Conservation (phyloP, 2,888 invertebrate genomes). For the Serripes groenlandicus region DNA sequence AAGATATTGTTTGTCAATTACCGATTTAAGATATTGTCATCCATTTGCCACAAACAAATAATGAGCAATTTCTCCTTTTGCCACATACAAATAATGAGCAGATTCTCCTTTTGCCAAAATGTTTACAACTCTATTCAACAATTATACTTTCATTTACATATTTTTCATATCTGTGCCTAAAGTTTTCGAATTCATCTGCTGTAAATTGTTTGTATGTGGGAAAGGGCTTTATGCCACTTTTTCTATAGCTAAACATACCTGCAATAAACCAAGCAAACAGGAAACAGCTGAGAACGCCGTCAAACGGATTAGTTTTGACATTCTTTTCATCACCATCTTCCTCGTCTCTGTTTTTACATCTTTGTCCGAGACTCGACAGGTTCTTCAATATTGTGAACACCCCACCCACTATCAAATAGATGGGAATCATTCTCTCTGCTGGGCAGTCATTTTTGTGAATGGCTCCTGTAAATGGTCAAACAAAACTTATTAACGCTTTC, state of each 20-base stretch:
- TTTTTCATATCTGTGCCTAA: too few species aligned
- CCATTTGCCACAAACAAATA: too few species aligned
- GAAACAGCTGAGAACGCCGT: constrained; percentile 86
- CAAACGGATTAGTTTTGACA: constrained; percentile 79
- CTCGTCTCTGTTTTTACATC: constrained; percentile 88
- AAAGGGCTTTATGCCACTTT: not conserved
- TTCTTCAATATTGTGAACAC: constrained; percentile 90
- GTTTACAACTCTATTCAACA: too few species aligned
- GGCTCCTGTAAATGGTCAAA: constrained; percentile 86
- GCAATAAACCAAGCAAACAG: constrained; percentile 90
- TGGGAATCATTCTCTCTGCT: constrained; percentile 90
- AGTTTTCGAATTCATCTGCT: too few species aligned
- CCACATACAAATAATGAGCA: too few species aligned
- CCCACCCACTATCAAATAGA: constrained; percentile 90
- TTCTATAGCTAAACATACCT: constrained; percentile 88
- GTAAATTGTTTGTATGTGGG: too few species aligned
- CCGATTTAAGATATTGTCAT: too few species aligned
- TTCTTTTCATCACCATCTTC: constrained; percentile 77
- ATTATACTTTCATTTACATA: too few species aligned
- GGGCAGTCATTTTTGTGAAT: constrained; percentile 90
- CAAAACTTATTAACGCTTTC: not conserved
- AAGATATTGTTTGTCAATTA: too few species aligned
- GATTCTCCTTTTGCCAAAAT: not conserved
- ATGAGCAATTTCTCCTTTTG: too few species aligned
- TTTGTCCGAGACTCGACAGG: constrained; percentile 88